These are phyloP conservation scores for Drosophila dives DNA, from an alignment of 2,888 invertebrate genomes.

Conservation along the genomic window DNA sequence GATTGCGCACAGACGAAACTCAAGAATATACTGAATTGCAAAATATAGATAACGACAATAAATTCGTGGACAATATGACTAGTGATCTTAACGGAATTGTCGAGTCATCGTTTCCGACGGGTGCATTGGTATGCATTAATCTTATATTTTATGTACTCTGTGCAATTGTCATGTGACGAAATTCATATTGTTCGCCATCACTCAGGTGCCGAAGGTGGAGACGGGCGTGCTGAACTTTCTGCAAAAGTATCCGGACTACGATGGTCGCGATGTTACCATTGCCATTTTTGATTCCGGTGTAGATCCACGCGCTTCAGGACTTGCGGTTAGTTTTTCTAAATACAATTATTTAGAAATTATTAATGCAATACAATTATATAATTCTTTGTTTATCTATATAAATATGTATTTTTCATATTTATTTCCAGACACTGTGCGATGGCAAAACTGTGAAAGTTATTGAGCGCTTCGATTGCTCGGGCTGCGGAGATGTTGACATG, in stretches of 20 bases:
- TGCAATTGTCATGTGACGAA: slow-evolving; percentile 1
- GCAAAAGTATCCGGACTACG: slow-evolving; percentile 94
- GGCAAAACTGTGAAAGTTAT: slow-evolving; percentile 95
- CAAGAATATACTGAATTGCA: slow-evolving; percentile 25
- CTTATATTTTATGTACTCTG: background rate
- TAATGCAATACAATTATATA: background rate
- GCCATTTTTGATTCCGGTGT: slow-evolving; percentile 99
- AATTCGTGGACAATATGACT: slow-evolving; percentile 58
- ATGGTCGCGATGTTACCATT: slow-evolving; percentile 96
- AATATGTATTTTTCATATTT: background rate
- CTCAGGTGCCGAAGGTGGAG: slow-evolving; percentile 92
- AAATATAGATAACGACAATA: slow-evolving; percentile 21
- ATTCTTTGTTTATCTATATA: background rate
- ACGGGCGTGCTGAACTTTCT: slow-evolving; percentile 95
- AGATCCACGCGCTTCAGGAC: slow-evolving; percentile 97
- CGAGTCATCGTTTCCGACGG: slow-evolving; percentile 91
- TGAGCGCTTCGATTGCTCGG: slow-evolving; percentile 97
- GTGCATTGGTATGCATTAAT: slow-evolving; percentile 88
- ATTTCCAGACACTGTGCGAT: slow-evolving; percentile 91
- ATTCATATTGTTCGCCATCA: background rate
- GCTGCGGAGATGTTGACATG: slow-evolving; percentile 98
- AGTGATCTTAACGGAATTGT: slow-evolving; percentile 82
- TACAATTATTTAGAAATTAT: background rate
- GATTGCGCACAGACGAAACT: slow-evolving; percentile 21
- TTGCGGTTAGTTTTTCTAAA: slow-evolving; percentile 88